These are phyloP conservation scores for Drosophila paulistorum DNA, from an alignment of 1,140 invertebrate genomes.

Conservation along the genomic window DNA sequence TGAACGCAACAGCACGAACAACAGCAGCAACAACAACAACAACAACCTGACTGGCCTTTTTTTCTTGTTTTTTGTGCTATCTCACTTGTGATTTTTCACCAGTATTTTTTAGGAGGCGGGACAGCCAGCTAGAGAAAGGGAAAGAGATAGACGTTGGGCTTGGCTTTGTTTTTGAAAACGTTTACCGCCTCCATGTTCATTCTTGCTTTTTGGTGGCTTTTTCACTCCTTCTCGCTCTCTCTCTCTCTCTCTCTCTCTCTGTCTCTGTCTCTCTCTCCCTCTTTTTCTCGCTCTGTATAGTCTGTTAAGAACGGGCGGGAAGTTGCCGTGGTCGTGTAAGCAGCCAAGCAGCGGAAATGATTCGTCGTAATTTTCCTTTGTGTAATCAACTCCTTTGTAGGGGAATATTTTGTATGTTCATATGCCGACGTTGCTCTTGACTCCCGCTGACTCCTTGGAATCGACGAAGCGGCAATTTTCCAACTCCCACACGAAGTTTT, in stretches of 20 bases:
- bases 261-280: background rate
- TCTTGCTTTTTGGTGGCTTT: constrained; percentile 18
- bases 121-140: constrained; percentile 1
- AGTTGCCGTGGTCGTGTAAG: constrained; percentile 73
- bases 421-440: constrained; percentile 70
- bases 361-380: constrained; percentile 83
- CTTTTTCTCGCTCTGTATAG: background rate
- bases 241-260: too few relatives aligned
- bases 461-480: constrained; percentile 13
- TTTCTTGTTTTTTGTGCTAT: constrained; percentile 51
- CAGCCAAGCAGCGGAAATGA: constrained; percentile 82
- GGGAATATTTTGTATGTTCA: constrained; percentile 79
- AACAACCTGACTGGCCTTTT: constrained; percentile 30
- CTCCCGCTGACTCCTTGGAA: constrained; percentile 35
- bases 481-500: constrained; percentile 43
- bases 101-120: constrained; percentile 2
- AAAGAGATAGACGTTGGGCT: constrained; percentile 1
- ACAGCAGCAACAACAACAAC: background rate
- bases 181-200: constrained; percentile 43
- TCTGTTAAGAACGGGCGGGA: constrained; percentile 25
- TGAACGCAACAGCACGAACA: background rate
- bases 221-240: too few relatives aligned
- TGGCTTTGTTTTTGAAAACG: constrained; percentile 70
- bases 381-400: constrained; percentile 83
- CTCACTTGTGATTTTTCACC: constrained; percentile 64